A percentile compares a stretch with the other conserved stretches of the same genome.
Evolutionary conservation across 2,888 invertebrate species (phyloP).

Genomic region (Orthonychiurus folsomi): DNA sequence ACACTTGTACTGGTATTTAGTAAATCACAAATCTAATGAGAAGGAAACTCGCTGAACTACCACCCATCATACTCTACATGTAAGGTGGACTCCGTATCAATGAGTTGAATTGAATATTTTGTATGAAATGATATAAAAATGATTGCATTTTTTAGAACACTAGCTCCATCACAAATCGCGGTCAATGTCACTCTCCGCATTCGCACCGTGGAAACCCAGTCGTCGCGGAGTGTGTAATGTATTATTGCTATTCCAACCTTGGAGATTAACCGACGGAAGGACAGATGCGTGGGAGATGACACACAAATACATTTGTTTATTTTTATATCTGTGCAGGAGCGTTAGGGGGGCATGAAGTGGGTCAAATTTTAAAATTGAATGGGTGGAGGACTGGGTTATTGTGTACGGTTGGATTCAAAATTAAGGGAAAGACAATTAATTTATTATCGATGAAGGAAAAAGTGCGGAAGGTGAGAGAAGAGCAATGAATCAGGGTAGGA

Average conservation of each 20-base stretch:
- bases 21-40: no score
- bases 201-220: not conserved
- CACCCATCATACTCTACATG: no score
- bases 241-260: not conserved
- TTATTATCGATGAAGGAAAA: not conserved
- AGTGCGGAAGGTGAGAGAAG: not conserved
- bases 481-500: not conserved
- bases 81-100: no score
- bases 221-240: not conserved
- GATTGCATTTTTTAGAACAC: no score
- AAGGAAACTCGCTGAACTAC: no score
- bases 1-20: no score
- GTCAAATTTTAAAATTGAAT: no score
- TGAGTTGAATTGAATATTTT: no score
- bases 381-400: not conserved
- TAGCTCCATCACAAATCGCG: no score
- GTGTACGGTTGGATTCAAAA: no score
- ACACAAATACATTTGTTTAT: not conserved
- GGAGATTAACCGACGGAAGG: not conserved
- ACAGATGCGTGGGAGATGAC: not conserved
- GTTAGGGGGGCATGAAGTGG: no score
- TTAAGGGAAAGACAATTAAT: not conserved
- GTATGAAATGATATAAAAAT: no score
- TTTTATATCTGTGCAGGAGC: not conserved
- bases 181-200: not conserved